Percentiles rank a stretch among this genome's conserved stretches.
These are phyloP conservation scores for Drosophila tripunctata DNA, from an alignment of 2,888 invertebrate genomes.

Conservation along the genomic window DNA sequence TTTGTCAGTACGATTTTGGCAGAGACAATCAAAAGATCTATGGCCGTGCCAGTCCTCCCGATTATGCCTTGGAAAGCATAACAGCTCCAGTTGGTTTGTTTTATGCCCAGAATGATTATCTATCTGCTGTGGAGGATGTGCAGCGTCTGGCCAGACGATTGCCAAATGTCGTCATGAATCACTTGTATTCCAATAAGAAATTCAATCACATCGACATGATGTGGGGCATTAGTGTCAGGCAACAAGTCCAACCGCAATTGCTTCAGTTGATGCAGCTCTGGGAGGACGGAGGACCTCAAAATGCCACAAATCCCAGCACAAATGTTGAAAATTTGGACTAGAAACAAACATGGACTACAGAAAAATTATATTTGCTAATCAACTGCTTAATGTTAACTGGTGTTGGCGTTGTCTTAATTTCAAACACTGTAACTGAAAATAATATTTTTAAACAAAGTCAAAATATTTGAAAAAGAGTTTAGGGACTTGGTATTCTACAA, in stretches of 20 bases:
- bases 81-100: conserved; percentile 85
- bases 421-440: no score
- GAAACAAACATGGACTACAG: no score
- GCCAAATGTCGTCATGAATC: conserved; percentile 69
- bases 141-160: conserved; percentile 55
- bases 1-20: conserved; percentile 85
- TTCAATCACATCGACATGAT: conserved; percentile 78
- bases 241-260: conserved; percentile 59
- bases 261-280: conserved; percentile 49
- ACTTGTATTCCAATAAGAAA: conserved; percentile 56
- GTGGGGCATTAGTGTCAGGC: conserved; percentile 60
- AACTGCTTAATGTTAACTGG: background rate
- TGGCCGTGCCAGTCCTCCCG: conserved; percentile 83
- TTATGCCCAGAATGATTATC: conserved; percentile 85
- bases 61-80: conserved; percentile 84
- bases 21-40: conserved; percentile 85
- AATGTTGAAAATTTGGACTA: background rate
- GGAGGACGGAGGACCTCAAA: conserved; percentile 20
- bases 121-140: conserved; percentile 84
- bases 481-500: no score
- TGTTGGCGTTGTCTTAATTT: background rate
- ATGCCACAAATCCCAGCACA: background rate
- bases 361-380: background rate
- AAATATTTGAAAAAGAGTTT: no score
- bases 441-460: no score